Evolutionary conservation across 2,888 invertebrate species (phyloP), one percentile per base, ranked within the genome.

Genomic region (Morinoia aosen): DNA sequence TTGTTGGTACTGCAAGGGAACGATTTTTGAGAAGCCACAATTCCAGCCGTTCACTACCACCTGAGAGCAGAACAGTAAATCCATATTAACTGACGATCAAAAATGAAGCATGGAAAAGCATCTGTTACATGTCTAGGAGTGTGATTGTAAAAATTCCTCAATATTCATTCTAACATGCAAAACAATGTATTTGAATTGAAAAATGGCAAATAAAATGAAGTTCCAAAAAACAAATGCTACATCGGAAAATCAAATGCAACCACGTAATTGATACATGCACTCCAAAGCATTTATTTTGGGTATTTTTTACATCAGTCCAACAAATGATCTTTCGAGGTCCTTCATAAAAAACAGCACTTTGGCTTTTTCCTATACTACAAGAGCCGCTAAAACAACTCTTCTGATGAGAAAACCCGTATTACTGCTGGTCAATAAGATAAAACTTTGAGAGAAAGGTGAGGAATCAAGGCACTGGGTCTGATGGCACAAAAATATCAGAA

Each of bases 31-130:
- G 91, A 96, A 96, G 58, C 88, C 91, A 90, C 96, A 96, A 61
- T 96, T 96, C 96, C 96, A 96, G 16, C 95, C 96, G 61, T 93
- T 95, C 19, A 96, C 93, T 58, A 95, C 48, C 58, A 95, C n/a
- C 95, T 95, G 76, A 91, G 58, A 61, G 56, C 16, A 95, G 57
- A 48, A 61, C 25, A 93, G 61, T 19, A n/a, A 94, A 58, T 58
- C 16, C 39, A 94, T 94, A 11, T 76, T 2, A 58, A 48, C 48
- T n/a, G 58, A 57, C 19, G 25, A 94, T 12, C 91, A 48, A 93
- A 25, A 40, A 93, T 93, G n/a, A 4, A 19, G 25, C 19, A 39
- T 39, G 39, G 88, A 33, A 88, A 88, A 61, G 19, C 61, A 8
- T 19, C 61, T 61, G 0, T 61, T 48, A 48, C 48, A 48, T 48